These are phyloP conservation scores for Cinclus cinclus DNA, from an alignment of 2,113 vertebrate species.

Conservation along the genomic window DNA sequence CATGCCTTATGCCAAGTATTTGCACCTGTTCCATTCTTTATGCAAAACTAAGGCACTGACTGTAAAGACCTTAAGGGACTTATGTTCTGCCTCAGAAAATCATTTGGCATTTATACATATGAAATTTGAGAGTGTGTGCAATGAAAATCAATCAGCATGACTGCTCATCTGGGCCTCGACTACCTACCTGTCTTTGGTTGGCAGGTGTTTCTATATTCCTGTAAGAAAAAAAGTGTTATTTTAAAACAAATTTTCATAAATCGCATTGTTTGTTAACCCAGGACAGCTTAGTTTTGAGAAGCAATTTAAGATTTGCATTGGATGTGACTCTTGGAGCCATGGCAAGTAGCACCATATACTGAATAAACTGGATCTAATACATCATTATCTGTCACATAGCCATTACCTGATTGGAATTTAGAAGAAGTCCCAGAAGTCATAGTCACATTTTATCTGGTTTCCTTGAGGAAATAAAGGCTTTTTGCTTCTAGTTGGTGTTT, in stretches of 20 bases:
- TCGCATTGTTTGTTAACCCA: not conserved
- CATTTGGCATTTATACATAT: not conserved
- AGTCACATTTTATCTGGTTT: not conserved
- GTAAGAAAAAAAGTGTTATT: not conserved
- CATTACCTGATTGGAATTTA: not conserved
- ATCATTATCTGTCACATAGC: not conserved
- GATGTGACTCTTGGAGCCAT: not conserved
- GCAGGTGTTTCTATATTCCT: not conserved
- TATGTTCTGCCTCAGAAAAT: slow-evolving; percentile 16
- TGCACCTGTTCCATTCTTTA: slow-evolving; percentile 53
- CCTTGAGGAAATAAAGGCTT: not conserved
- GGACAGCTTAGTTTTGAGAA: not conserved
- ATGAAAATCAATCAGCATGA: not conserved
- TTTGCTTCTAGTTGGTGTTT: not conserved
- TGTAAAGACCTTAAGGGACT: not conserved
- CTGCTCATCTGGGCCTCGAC: not conserved
- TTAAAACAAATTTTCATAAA: not conserved
- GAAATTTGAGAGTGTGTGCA: not conserved
- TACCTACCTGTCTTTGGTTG: not conserved
- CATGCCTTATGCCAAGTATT: slow-evolving; percentile 12
- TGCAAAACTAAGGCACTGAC: slow-evolving; percentile 27
- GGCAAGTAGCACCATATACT: not conserved
- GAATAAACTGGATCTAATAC: not conserved
- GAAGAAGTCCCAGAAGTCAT: not conserved
- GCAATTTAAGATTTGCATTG: not conserved